Evolutionary conservation across 2,113 vertebrate species (phyloP), one percentile per base, ranked within the genome.

Genomic region (Sterna hirundo): DNA sequence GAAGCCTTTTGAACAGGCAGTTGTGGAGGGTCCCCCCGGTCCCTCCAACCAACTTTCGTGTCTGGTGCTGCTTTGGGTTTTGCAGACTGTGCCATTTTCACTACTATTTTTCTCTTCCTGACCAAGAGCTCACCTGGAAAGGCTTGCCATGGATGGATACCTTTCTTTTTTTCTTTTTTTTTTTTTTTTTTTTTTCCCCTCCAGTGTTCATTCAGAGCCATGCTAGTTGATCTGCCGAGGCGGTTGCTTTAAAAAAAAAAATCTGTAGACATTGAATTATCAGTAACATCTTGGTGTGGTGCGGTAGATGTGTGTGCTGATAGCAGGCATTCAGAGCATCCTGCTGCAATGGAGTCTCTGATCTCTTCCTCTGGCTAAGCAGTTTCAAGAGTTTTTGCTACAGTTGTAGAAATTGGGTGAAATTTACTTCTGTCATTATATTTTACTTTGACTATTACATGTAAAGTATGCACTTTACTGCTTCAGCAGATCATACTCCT

Each of bases 231-330:
- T 58, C 55, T 64, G 44, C 55, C 70, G 83, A 66, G 68, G 52
- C 52, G 9, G 13, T 60, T 27, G 32, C 40, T 87, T 47, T 71
- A 32, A 44, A 88, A 58, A 62, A 27, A 3, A 29, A 17, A 27
- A 9, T 16, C 38, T 5, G 19, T 61, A 42, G 57, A 13, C 29
- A 9, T 3, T 1, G 29, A 89, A 16, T 81, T 85, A 7, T 5
- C 54, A 55, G 62, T 54, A 57, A 20, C 20, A 19, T 20, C 66
- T 52, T n/a, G 12, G 13, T 46, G 1, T 47, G 80, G 38, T 40
- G 76, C 26, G 79, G 66, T 69, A 69, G 82, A 84, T 84, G 11
- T 10, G 11, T 40, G 38, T 93, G 83, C 83, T 95, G 86, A 78
- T 70, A 36, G 54, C 36, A 49, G 11, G 5, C 13, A 0, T 20